phyloP scores from a whole-genome alignment of 1,140 invertebrate genomes.

The Paraescarpia echinospica region DNA sequence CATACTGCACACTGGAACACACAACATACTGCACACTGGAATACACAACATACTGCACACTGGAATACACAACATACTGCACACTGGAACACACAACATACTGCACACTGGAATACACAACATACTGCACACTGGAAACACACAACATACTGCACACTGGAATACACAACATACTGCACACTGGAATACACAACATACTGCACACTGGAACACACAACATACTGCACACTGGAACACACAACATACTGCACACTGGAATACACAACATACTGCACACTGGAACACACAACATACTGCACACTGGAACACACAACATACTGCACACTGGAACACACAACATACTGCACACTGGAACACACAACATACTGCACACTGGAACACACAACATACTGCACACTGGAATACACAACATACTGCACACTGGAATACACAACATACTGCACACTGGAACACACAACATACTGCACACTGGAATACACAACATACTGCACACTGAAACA shows the following conservation, averaged over 20 bases:
- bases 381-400: background rate
- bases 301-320: no score
- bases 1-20: background rate
- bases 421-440: background rate
- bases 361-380: background rate
- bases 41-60: background rate
- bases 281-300: background rate
- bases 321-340: background rate
- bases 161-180: background rate
- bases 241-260: no score
- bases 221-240: background rate
- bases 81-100: no score
- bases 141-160: background rate
- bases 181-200: background rate
- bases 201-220: no score
- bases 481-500: no score
- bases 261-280: background rate
- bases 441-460: no score
- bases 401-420: background rate
- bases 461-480: background rate
- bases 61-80: background rate
- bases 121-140: no score
- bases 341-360: no score
- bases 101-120: background rate
- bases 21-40: background rate